Conservation (phyloP, 2,888 invertebrate genomes). For the Diadromus collaris region DNA sequence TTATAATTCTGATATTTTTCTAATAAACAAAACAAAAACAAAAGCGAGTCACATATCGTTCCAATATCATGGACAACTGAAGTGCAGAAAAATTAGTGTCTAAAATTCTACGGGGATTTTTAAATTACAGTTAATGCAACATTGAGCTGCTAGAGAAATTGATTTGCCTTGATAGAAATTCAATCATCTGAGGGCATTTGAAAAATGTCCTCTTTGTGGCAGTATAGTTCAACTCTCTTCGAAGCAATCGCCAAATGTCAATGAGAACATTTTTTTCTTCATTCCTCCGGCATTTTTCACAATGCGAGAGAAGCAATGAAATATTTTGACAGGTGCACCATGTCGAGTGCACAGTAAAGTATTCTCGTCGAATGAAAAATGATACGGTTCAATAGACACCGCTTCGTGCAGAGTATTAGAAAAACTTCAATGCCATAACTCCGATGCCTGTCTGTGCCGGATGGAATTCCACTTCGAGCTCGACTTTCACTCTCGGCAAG, state of each 20-base stretch:
- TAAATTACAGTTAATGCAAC: too few relatives aligned
- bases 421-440: constrained; percentile 71
- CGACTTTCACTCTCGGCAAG: constrained; percentile 75
- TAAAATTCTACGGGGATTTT: too few relatives aligned
- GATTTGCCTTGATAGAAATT: too few relatives aligned
- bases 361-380: constrained; percentile 40
- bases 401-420: constrained; percentile 25
- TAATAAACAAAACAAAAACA: too few relatives aligned
- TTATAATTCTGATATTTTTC: too few relatives aligned
- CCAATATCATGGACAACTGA: too few relatives aligned
- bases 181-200: neutral
- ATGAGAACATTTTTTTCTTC: neutral
- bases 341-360: neutral
- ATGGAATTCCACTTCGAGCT: constrained; percentile 72
- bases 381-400: constrained; percentile 43
- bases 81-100: too few relatives aligned
- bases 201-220: neutral
- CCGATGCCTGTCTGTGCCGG: constrained; percentile 59
- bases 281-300: neutral
- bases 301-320: neutral
- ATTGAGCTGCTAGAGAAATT: too few relatives aligned
- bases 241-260: neutral
- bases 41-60: too few relatives aligned
- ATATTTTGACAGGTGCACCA: constrained; percentile 15
- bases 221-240: neutral